Base-by-base conservation (phyloP, 2,888 invertebrate genomes). In the Stegophylla sp. region DNA sequence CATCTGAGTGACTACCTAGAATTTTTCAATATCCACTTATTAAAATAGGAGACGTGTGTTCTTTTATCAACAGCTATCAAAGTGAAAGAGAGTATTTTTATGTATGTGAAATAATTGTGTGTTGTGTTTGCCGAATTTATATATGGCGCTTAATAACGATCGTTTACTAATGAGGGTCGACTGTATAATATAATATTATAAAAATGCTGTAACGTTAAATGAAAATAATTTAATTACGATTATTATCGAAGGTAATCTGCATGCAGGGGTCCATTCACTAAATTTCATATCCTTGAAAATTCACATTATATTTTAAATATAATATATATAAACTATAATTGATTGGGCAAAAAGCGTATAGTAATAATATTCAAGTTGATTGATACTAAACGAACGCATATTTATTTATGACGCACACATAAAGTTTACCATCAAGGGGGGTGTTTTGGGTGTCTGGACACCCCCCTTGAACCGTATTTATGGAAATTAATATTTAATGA, bases 241-340 rank as follows among this genome's bases (percentile, higher is more conserved):
- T 63, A 75, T 34, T 43, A 75, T 34, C 13, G 51, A 75, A 63
- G 63, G 63, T 34, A 51, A 61, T 61, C 61, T 12, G 17, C 23
- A 34, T 7, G 34, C 34, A 34, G 63, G 20, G 61, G 74, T 41
- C 74, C 51, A 34, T 63, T 75, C 74, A 63, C 63, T 63, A 48
- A 75, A 64, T 56, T 59, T 73, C 15, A 45, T n/a, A 61, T 63
- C 74, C 74, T 75, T 75, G 74, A 63, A 20, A 48, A 74, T 48
- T 10, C 23, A 17, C 13, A 45, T 26, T 23, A 28, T 12, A 20
- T 34, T 53, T 15, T 9, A 48, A 0, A 34, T 63, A 34, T 28
- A 17, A 3, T 51, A 17, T 56, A 4, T n/a, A 41, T 28, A 43
- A 45, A 61, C 12, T 15, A 17, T 20, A 17, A 12, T 34, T n/a